Evolutionary conservation across 2,888 invertebrate species (phyloP).

Genomic region (Diaphora mendica): DNA sequence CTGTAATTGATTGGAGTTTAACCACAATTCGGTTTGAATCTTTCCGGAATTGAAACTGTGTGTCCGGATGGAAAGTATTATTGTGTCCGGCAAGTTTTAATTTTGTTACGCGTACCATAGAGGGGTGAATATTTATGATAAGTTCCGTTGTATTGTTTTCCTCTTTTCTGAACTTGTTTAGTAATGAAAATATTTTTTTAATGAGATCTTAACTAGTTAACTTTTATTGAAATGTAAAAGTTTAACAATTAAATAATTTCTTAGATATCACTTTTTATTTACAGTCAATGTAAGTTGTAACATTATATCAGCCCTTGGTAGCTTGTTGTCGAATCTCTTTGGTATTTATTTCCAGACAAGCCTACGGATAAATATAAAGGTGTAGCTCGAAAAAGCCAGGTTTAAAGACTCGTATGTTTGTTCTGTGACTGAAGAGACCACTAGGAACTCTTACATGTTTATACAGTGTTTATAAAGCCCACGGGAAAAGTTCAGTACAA

Average conservation of each 20-base stretch:
- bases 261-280: neutral
- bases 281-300: no score
- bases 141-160: neutral
- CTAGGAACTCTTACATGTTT: neutral
- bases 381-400: no score
- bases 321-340: neutral
- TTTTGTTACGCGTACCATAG: neutral
- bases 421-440: no score
- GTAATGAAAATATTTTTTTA: neutral
- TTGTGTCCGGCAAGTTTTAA: neutral
- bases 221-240: neutral
- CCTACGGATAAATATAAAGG: no score
- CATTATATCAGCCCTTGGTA: neutral
- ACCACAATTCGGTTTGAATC: slow-evolving; percentile 24
- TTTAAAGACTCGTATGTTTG: no score
- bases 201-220: neutral
- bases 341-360: neutral
- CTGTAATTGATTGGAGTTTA: slow-evolving; percentile 37
- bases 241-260: neutral
- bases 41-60: slow-evolving; percentile 8
- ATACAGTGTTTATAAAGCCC: neutral
- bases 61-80: neutral
- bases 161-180: neutral
- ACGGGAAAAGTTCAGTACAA: neutral
- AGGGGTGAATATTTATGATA: neutral